phyloP scores from a whole-genome alignment of 2,888 invertebrate species.

The Rhamnusium bicolor region DNA sequence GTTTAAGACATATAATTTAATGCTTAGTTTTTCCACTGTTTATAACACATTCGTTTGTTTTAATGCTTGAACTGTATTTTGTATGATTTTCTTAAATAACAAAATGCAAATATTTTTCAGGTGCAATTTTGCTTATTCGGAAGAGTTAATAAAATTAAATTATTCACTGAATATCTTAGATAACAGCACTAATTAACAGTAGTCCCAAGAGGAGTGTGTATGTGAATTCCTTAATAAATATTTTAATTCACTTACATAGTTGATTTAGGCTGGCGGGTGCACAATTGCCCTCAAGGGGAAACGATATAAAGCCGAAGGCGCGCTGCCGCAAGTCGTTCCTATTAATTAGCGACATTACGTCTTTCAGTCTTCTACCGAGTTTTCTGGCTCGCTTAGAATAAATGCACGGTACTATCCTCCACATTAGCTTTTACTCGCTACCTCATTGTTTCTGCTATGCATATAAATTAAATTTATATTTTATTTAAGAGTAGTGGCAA shows the following conservation, averaged over 20 bases:
- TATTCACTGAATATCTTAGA: slow-evolving; percentile 65
- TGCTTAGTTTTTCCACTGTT: no score
- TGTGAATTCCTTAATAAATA: slow-evolving; percentile 71
- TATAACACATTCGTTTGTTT: no score
- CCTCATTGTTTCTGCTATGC: slow-evolving; percentile 44
- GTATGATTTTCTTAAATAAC: slow-evolving; percentile 12
- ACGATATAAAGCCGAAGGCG: slow-evolving; percentile 67
- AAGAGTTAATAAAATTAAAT: slow-evolving; percentile 48
- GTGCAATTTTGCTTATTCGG: slow-evolving; percentile 36
- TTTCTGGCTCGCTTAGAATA: slow-evolving; percentile 43
- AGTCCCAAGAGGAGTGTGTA: slow-evolving; percentile 66
- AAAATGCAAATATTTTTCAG: slow-evolving; percentile 37
- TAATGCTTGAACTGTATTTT: no score
- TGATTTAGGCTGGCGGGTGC: slow-evolving; percentile 68
- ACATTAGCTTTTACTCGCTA: slow-evolving; percentile 42
- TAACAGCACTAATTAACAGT: slow-evolving; percentile 67
- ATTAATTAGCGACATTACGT: slow-evolving; percentile 70
- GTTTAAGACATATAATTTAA: no score
- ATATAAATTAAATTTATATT: slow-evolving; percentile 40
- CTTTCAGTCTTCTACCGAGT: slow-evolving; percentile 58
- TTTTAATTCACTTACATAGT: slow-evolving; percentile 71
- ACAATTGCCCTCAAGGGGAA: slow-evolving; percentile 68
- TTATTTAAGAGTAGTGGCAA: slow-evolving; percentile 25
- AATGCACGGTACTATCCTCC: slow-evolving; percentile 42
- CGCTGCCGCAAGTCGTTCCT: slow-evolving; percentile 66